A percentile compares a stretch with the other conserved stretches of the same genome.
These are phyloP conservation scores for Sebastes umbrosus DNA, from an alignment of 2,797 vertebrate genomes.

Conservation along the genomic window DNA sequence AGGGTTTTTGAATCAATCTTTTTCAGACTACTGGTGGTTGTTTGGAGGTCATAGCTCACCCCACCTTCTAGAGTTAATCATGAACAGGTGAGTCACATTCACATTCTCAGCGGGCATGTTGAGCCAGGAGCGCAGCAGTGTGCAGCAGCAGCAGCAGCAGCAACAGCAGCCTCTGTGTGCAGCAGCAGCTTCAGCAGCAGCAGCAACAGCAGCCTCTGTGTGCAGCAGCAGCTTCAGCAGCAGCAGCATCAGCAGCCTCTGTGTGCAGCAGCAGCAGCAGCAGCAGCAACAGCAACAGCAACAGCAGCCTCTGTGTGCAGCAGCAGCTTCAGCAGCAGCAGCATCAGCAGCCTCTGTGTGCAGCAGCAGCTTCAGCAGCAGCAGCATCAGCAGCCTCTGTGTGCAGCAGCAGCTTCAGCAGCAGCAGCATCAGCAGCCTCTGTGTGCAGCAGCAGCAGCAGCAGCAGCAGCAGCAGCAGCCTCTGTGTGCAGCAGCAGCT, in stretches of 20 bases:
- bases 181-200: background rate
- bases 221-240: too few relatives aligned
- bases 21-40: background rate
- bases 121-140: constrained; percentile 3
- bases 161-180: background rate
- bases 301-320: background rate
- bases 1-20: background rate
- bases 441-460: too few relatives aligned
- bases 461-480: rapidly evolving
- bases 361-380: too few relatives aligned
- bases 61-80: constrained; percentile 20
- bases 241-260: rapidly evolving
- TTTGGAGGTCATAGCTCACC: constrained; percentile 35
- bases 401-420: background rate
- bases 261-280: too few relatives aligned
- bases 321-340: too few relatives aligned
- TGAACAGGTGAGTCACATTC: constrained; percentile 60
- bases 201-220: background rate
- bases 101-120: constrained; percentile 15
- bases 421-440: constrained; percentile 1
- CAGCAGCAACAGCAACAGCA: background rate
- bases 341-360: rapidly evolving
- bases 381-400: background rate
- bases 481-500: too few relatives aligned
- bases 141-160: background rate